These are phyloP conservation scores for Tragulus kanchil DNA, from an alignment of 2,113 vertebrate genomes.

Conservation along the genomic window DNA sequence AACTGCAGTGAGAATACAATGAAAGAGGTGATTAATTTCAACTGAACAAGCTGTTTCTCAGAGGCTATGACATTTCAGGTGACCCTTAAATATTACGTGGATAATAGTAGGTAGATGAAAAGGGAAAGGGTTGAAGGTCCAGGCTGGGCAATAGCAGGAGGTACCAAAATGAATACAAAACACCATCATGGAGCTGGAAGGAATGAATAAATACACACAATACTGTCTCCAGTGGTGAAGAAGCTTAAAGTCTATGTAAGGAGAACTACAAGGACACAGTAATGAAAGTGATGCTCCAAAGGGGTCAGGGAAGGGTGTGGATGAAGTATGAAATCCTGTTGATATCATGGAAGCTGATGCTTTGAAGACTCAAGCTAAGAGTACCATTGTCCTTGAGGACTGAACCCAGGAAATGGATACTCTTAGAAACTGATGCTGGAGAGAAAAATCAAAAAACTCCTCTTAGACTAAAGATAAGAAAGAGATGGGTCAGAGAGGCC, in stretches of 20 bases:
- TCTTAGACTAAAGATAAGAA: background rate
- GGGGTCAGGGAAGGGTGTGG: background rate
- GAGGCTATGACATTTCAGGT: background rate
- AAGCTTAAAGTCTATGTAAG: background rate
- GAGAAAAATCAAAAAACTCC: background rate
- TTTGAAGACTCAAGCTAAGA: background rate
- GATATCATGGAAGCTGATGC: background rate
- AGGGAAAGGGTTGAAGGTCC: background rate
- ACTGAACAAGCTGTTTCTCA: background rate
- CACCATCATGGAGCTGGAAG: background rate
- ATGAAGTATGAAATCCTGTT: background rate
- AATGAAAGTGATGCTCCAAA: background rate
- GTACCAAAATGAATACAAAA: background rate
- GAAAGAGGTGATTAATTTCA: conserved; percentile 53
- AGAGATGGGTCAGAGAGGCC: background rate
- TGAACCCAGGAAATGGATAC: background rate
- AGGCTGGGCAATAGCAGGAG: background rate
- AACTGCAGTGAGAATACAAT: background rate
- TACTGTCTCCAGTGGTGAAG: background rate
- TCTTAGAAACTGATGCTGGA: background rate
- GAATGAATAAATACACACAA: background rate
- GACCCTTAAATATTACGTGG: conserved; percentile 1
- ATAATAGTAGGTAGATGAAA: background rate
- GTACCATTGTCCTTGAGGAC: background rate
- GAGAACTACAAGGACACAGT: background rate